These are phyloP conservation scores for Muschampia plurimacula DNA, from an alignment of 2,888 invertebrate species.

Conservation along the genomic window DNA sequence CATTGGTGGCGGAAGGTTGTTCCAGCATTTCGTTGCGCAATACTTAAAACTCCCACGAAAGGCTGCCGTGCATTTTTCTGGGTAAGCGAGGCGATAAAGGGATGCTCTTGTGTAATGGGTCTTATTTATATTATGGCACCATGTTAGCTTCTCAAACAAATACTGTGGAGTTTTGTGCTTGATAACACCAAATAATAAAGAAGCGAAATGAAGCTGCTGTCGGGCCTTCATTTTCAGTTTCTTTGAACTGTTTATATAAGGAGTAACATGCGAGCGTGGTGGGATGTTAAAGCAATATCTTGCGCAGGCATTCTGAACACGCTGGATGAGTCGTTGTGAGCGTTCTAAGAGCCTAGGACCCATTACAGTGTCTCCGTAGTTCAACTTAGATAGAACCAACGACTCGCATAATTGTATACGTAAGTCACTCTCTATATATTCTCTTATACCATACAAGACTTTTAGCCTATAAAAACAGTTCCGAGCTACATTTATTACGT, in stretches of 20 bases:
- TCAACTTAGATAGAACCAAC: neutral
- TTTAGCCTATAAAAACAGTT: neutral
- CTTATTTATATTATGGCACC: neutral
- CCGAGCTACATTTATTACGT: neutral
- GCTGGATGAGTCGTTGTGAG: neutral
- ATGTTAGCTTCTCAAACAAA: neutral
- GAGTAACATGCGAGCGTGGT: neutral
- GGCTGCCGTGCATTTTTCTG: neutral
- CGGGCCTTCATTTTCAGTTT: neutral
- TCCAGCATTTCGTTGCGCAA: too few species aligned
- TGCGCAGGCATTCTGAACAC: neutral
- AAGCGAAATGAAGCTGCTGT: neutral
- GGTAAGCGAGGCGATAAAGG: neutral
- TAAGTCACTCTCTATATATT: neutral
- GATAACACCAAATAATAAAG: neutral
- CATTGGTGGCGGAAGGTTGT: neutral
- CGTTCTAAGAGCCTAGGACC: neutral
- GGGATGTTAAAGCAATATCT: neutral
- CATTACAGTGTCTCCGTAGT: neutral
- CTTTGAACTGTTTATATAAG: neutral
- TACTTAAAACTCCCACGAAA: constrained; percentile 1
- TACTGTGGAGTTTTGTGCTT: neutral
- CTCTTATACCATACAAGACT: neutral
- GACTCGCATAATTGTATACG: neutral
- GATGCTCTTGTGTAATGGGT: neutral